phyloP scores from a whole-genome alignment of 2,797 vertebrate genomes.

The Myotis myotis region DNA sequence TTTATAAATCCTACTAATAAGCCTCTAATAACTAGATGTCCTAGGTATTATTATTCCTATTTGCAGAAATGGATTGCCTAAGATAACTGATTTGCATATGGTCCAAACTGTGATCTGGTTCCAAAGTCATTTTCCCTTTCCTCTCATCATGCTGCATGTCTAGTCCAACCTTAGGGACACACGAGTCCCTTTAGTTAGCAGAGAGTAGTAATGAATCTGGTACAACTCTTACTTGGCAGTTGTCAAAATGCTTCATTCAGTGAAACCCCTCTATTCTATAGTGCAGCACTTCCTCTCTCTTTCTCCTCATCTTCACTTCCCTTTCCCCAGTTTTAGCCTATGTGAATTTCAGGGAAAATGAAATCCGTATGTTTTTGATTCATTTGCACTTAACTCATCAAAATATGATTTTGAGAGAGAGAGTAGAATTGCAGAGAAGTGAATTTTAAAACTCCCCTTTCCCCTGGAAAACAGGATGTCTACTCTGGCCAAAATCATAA shows the following conservation, averaged over 20 bases:
- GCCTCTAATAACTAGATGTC: background rate
- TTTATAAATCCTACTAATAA: background rate
- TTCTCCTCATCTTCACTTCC: background rate
- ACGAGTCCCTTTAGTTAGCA: background rate
- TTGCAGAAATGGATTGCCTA: background rate
- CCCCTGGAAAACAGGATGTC: constrained; percentile 72
- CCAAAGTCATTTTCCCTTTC: background rate
- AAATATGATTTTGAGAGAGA: constrained; percentile 66
- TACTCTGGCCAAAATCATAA: constrained; percentile 71
- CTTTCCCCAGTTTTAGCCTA: constrained; percentile 3
- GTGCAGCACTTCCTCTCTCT: background rate
- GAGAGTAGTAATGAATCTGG: background rate
- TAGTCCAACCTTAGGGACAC: background rate
- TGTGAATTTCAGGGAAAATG: constrained; percentile 61
- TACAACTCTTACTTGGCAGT: background rate
- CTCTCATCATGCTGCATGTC: background rate
- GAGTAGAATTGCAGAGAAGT: constrained; percentile 69
- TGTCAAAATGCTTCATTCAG: background rate
- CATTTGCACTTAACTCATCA: constrained; percentile 75
- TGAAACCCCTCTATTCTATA: background rate
- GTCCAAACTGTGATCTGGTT: background rate
- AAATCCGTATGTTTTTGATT: constrained; percentile 65
- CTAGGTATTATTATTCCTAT: background rate
- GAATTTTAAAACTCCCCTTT: constrained; percentile 54
- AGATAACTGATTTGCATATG: background rate